phyloP scores from a whole-genome alignment of 2,888 invertebrate genomes.

The Plagiodera versicolora region DNA sequence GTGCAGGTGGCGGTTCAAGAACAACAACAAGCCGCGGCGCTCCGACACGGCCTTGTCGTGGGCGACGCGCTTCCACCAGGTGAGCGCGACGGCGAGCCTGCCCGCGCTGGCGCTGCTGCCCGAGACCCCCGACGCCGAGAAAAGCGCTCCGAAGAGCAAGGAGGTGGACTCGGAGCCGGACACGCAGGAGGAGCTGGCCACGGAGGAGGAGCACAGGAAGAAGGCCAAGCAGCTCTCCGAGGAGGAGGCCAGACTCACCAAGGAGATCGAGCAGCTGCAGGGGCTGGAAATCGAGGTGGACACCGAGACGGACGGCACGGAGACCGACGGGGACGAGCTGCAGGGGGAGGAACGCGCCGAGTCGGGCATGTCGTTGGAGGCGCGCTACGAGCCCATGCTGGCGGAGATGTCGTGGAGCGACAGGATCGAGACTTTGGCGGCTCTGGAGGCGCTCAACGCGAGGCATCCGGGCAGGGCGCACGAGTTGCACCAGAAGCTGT shows the following conservation, averaged over 20 bases:
- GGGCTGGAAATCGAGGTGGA: slow-evolving; percentile 76
- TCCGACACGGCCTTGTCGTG: slow-evolving; percentile 58
- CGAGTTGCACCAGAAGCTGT: slow-evolving; percentile 91
- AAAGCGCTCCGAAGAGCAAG: too few relatives aligned
- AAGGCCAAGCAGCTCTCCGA: slow-evolving; percentile 68
- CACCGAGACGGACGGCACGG: slow-evolving; percentile 80
- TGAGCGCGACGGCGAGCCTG: slow-evolving; percentile 76
- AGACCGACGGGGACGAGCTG: slow-evolving; percentile 72
- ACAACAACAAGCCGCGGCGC: slow-evolving; percentile 56
- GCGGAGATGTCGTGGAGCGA: slow-evolving; percentile 83
- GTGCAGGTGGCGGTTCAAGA: slow-evolving; percentile 64
- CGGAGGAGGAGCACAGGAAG: slow-evolving; percentile 71
- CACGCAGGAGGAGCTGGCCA: slow-evolving; percentile 48
- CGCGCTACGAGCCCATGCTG: slow-evolving; percentile 69
- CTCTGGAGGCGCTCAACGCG: slow-evolving; percentile 75
- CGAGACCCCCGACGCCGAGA: slow-evolving; percentile 45
- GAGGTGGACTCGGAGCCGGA: slow-evolving; percentile 65
- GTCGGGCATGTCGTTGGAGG: slow-evolving; percentile 62
- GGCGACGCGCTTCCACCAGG: slow-evolving; percentile 78
- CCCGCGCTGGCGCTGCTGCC: slow-evolving; percentile 67
- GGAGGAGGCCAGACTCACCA: slow-evolving; percentile 74
- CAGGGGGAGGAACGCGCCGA: slow-evolving; percentile 64
- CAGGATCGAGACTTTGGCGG: slow-evolving; percentile 77
- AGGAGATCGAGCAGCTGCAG: slow-evolving; percentile 75
- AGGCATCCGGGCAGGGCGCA: slow-evolving; percentile 92